phyloP scores from a whole-genome alignment of 2,113 vertebrate species.

The Dendropsophus ebraccatus region DNA sequence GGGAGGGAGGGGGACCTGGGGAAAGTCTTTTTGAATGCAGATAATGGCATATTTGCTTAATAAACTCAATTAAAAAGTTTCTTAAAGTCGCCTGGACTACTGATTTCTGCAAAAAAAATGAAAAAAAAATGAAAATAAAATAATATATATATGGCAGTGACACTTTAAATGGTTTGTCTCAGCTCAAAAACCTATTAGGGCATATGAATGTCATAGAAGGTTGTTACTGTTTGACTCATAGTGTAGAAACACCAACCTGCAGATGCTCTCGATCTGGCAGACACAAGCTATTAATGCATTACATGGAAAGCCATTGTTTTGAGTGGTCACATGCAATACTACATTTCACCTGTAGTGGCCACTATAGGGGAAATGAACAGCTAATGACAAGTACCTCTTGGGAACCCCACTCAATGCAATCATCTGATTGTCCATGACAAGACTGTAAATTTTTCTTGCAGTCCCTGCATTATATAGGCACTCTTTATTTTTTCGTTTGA shows the following conservation, averaged over 20 bases:
- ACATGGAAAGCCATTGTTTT: too few species aligned
- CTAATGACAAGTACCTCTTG: neutral
- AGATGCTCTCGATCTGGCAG: neutral
- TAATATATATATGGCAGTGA: too few species aligned
- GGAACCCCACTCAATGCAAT: neutral
- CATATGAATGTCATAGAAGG: neutral
- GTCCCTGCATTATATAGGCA: too few species aligned
- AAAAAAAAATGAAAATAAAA: too few species aligned
- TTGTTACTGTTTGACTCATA: neutral
- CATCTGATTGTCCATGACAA: neutral
- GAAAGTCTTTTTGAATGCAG: too few species aligned
- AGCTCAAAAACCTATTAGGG: neutral
- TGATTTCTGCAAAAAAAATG: too few species aligned
- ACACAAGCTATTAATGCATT: neutral
- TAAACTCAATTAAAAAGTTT: too few species aligned
- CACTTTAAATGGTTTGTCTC: neutral
- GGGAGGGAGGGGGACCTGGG: too few species aligned
- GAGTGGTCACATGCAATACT: neutral
- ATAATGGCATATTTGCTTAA: too few species aligned
- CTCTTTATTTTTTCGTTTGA: too few species aligned
- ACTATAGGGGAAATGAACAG: neutral
- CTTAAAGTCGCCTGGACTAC: too few species aligned
- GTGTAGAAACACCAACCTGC: neutral
- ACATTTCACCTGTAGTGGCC: neutral
- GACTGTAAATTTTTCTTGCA: too few species aligned